Conservation (phyloP, 2,113 vertebrate genomes). For the Vombatus ursinus region DNA sequence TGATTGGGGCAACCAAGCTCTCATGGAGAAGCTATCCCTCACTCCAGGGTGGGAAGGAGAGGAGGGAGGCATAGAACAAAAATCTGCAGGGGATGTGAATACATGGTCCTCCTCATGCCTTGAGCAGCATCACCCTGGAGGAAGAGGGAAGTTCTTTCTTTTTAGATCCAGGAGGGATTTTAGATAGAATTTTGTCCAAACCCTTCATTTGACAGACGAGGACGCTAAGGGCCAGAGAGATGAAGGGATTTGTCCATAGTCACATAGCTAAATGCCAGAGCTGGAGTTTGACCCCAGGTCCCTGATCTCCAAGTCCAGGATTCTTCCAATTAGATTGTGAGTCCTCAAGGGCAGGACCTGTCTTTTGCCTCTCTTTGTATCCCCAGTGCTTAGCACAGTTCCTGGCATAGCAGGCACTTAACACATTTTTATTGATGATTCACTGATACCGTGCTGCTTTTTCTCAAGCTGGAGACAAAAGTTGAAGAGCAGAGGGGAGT, state of each 20-base stretch:
- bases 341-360: background rate
- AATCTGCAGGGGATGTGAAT: background rate
- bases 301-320: background rate
- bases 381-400: background rate
- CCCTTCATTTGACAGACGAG: background rate
- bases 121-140: background rate
- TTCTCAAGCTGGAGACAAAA: background rate
- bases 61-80: background rate
- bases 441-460: background rate
- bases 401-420: background rate
- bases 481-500: background rate
- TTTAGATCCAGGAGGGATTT: background rate
- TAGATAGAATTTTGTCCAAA: background rate
- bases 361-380: background rate
- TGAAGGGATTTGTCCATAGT: background rate
- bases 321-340: background rate
- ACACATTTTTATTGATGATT: background rate
- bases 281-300: background rate
- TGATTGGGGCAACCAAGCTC: background rate
- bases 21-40: background rate
- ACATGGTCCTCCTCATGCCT: background rate
- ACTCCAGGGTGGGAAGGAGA: background rate
- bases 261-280: background rate
- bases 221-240: background rate
- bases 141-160: background rate